Evolutionary conservation across 1,140 invertebrate genomes (phyloP).

Genomic region (Microvelia longipes): DNA sequence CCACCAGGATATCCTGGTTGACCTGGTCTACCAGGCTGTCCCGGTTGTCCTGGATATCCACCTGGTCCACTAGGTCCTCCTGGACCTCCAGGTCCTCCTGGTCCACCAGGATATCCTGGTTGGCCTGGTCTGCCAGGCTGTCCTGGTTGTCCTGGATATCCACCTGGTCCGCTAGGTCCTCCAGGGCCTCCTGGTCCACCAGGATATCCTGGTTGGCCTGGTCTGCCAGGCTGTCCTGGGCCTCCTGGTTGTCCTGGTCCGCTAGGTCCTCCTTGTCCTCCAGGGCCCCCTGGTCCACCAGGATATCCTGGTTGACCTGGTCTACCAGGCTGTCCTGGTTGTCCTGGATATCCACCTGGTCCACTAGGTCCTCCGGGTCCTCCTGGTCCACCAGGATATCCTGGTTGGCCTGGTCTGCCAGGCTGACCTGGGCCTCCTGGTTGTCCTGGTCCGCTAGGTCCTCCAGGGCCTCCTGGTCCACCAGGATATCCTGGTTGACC

Average conservation of each 20-base stretch:
- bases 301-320: conserved; percentile 18
- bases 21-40: conserved; percentile 17
- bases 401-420: conserved; percentile 14
- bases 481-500: conserved; percentile 16
- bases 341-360: too few relatives aligned
- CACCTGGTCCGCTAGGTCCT: conserved; percentile 17
- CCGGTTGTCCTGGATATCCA: too few relatives aligned
- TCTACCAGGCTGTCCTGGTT: conserved; percentile 21
- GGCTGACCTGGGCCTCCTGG: conserved; percentile 19
- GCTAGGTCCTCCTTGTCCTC: conserved; percentile 12
- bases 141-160: conserved; percentile 9
- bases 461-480: conserved; percentile 13
- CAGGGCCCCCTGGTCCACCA: conserved; percentile 18
- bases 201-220: conserved; percentile 13
- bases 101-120: conserved; percentile 10
- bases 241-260: conserved; percentile 1
- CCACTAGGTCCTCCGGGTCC: conserved; percentile 4
- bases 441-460: conserved; percentile 18
- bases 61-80: conserved; percentile 13
- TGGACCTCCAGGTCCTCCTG: conserved; percentile 3
- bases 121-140: conserved; percentile 16
- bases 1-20: conserved; percentile 13
- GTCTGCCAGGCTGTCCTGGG: conserved; percentile 16
- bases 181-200: conserved; percentile 19
- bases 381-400: too few relatives aligned